Percentiles rank a stretch among this genome's conserved stretches.
Conservation (phyloP, 2,113 vertebrate species). For the Vimba vimba region DNA sequence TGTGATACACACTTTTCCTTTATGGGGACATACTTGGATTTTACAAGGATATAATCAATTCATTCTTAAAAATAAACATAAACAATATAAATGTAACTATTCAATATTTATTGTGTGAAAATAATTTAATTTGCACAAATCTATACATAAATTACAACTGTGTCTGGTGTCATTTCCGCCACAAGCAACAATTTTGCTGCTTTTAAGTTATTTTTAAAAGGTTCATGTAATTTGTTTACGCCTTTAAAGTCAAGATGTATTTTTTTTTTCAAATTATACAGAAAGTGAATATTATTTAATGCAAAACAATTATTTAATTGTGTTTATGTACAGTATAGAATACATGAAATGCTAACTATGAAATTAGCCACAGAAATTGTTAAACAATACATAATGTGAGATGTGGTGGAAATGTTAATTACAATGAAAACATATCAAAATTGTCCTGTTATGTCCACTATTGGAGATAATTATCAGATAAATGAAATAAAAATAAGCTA, state of each 20-base stretch:
- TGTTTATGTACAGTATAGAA: not conserved
- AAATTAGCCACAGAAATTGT: not conserved
- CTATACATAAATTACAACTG: too few relatives aligned
- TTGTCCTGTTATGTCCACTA: not conserved
- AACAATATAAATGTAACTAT: not conserved
- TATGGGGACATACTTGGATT: not conserved
- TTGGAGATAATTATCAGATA: not conserved
- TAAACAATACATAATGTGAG: too few relatives aligned
- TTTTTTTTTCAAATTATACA: not conserved
- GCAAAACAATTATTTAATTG: not conserved
- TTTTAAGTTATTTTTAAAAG: not conserved
- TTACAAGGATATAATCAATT: not conserved
- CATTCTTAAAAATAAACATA: not conserved
- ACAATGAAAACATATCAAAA: not conserved
- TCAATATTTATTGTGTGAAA: not conserved
- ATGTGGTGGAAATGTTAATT: too few relatives aligned
- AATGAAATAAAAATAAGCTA: not conserved
- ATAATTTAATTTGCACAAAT: not conserved
- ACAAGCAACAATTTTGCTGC: not conserved
- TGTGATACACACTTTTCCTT: too few relatives aligned
- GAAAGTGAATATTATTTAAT: not conserved
- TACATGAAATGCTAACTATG: not conserved
- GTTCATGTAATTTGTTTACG: not conserved
- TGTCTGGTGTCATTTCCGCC: not conserved
- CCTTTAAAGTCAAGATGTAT: too few relatives aligned